Percentiles rank a stretch among this genome's conserved stretches.
phyloP scores from a whole-genome alignment of 2,888 invertebrate genomes.

The Glyphotaelius pellucidus region DNA sequence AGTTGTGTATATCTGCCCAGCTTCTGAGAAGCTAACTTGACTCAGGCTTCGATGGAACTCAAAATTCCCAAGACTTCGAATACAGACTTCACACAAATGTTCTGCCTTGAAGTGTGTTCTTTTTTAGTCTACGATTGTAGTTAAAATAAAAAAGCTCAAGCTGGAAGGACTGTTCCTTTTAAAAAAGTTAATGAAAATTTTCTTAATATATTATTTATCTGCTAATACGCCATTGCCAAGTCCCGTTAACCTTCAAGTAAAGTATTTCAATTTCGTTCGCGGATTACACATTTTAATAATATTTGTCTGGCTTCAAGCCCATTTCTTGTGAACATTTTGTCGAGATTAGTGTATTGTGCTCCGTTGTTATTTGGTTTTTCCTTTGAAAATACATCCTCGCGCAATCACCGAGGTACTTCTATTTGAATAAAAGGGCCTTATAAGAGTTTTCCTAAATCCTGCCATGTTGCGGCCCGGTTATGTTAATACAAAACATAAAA shows the following conservation, averaged over 20 bases:
- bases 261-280: neutral
- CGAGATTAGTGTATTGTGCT: slow-evolving; percentile 8
- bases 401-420: neutral
- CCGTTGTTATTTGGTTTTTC: neutral
- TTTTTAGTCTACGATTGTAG: no score
- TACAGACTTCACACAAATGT: no score
- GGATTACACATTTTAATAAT: slow-evolving; percentile 3
- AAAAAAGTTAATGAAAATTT: no score
- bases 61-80: neutral
- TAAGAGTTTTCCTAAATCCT: neutral
- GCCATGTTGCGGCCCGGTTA: neutral
- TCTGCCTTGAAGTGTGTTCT: no score
- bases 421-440: neutral
- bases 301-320: neutral
- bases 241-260: neutral
- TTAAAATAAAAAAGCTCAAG: neutral
- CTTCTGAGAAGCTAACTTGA: no score
- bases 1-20: no score
- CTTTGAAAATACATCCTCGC: neutral
- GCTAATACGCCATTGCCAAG: no score
- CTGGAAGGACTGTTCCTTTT: no score
- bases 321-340: neutral
- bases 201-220: neutral
- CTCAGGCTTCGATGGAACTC: neutral
- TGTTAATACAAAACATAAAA: neutral